Conservation (phyloP, 2,797 vertebrate species). For the Phrynocephalus forsythii region DNA sequence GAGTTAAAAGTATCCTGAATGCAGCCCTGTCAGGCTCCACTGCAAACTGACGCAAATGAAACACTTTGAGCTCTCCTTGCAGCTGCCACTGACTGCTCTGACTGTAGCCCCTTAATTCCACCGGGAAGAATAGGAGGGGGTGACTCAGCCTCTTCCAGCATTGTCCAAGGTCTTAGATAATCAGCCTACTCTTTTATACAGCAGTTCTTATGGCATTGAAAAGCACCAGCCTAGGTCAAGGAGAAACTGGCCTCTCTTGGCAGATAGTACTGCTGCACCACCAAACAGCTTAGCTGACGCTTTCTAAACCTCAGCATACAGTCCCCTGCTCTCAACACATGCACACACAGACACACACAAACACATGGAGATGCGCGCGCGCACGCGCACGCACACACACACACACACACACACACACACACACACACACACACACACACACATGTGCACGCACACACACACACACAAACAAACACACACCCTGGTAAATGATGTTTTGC, state of each 20-base stretch:
- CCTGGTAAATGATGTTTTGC: too few relatives aligned
- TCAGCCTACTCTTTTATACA: conserved; percentile 44
- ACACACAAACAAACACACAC: too few relatives aligned
- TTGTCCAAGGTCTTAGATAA: conserved; percentile 41
- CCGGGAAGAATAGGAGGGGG: background rate
- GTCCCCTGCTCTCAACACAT: background rate
- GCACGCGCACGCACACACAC: too few relatives aligned
- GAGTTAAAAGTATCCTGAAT: conserved; percentile 30
- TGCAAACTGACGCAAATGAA: conserved; percentile 32
- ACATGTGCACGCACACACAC: too few relatives aligned
- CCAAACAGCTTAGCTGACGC: conserved; percentile 5
- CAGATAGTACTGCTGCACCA: accelerated
- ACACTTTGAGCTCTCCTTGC: conserved; percentile 24
- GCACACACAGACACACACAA: too few relatives aligned
- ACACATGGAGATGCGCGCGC: too few relatives aligned
- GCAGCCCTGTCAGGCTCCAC: conserved; percentile 35
- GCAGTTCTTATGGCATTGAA: conserved; percentile 15
- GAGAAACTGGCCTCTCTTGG: conserved; percentile 4
- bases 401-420: too few relatives aligned
- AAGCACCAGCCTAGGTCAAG: conserved; percentile 49
- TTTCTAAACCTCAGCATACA: conserved; percentile 15
- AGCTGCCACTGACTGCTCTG: conserved; percentile 43
- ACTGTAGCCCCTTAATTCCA: conserved; percentile 1
- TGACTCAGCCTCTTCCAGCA: background rate
- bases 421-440: too few relatives aligned